Evolutionary conservation across 2,797 vertebrate species (phyloP), one percentile per base, ranked within the genome.

Genomic region (Emydoidea blandingii): DNA sequence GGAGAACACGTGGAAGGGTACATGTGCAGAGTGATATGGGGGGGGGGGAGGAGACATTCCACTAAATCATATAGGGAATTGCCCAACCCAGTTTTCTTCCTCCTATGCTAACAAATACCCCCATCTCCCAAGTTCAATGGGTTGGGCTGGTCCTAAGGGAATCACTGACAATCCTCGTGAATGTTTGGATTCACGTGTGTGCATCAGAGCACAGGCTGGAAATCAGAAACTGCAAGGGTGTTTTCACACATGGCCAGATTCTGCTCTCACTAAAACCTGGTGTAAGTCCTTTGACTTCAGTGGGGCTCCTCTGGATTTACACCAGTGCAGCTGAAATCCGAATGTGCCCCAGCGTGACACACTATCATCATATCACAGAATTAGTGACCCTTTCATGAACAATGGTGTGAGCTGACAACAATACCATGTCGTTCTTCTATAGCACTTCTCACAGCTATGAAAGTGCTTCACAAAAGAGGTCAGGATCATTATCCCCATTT

Each of bases 31-130:
- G 89, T 27, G 72, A 41, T 23, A 25, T 14, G 25, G 86, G 87
- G 94, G 82, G 87, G 87, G 89, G 92, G 84, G 95, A 56, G 0
- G 21, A 5, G 10, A 27, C 10, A 0, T 34, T 97, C 94, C 96
- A 94, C 95, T 96, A 94, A 41, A 41, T 85, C 56, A 92, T 93
- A 79, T 92, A 95, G 97, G 95, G 96, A 96, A 97, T 97, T 97
- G 93, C 96, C 95, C 96, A 92, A 85, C 97, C 94, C 92, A 92
- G 12, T 34, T 95, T 97, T 93, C 93, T 97, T 96, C 86, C 92
- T 9, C 8, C 92, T 95, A 37, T 92, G 37, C 93, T 96, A 95
- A 88, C 93, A 95, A 94, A 81, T 0, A 1, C 89, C 93, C 14
- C 81, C 92, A 10, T 93, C 93, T 93, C 68, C 90, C 93, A 96